Percentiles rank a stretch among this genome's conserved stretches.
These are phyloP conservation scores for Chrysolina oricalcia DNA, from an alignment of 2,888 invertebrate species.

Conservation along the genomic window DNA sequence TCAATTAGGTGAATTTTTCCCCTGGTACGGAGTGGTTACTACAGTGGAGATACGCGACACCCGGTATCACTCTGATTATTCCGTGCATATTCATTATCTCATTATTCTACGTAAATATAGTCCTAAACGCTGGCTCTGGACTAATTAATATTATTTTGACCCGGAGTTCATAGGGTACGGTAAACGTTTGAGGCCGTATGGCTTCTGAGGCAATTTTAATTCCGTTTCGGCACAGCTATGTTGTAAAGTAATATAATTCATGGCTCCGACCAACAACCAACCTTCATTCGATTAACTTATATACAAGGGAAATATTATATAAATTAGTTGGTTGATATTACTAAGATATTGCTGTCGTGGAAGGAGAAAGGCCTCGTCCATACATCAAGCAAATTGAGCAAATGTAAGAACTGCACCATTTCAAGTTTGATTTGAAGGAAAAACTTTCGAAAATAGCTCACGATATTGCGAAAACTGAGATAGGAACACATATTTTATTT, in stretches of 20 bases:
- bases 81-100: neutral
- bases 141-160: constrained; percentile 1
- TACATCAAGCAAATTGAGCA: too few relatives aligned
- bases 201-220: neutral
- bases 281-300: neutral
- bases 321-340: neutral
- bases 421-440: too few relatives aligned
- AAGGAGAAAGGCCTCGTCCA: too few relatives aligned
- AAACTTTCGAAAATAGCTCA: too few relatives aligned
- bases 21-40: too few relatives aligned
- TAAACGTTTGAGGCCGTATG: neutral
- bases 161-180: neutral
- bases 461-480: too few relatives aligned
- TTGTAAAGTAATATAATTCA: constrained; percentile 1
- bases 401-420: too few relatives aligned
- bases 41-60: neutral
- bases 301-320: neutral
- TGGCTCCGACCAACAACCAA: neutral
- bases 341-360: neutral
- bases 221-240: neutral
- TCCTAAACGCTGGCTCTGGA: neutral
- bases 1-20: too few relatives aligned
- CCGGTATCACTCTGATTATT: neutral
- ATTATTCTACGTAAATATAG: neutral
- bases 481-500: too few relatives aligned